Evolutionary conservation across 2,797 vertebrate species (phyloP).

Genomic region (Buceros bicornis): DNA sequence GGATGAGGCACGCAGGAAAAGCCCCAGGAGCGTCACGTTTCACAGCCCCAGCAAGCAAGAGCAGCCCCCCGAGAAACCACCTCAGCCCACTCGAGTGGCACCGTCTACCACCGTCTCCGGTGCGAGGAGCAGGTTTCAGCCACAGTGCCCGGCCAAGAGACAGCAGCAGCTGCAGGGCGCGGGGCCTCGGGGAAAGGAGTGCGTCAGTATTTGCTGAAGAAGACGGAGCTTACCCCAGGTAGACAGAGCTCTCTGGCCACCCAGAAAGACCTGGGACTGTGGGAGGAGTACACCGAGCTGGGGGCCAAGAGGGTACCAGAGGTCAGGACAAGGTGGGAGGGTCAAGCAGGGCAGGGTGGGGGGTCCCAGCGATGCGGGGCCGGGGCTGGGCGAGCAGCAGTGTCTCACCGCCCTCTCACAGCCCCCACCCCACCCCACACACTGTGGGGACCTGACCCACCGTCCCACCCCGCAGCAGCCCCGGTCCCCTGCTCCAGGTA

Average conservation of each 20-base stretch:
- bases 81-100: accelerated
- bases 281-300: neutral
- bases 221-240: neutral
- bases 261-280: neutral
- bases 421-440: neutral
- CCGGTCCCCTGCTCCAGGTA: neutral
- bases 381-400: accelerated
- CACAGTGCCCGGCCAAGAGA: accelerated
- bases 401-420: neutral
- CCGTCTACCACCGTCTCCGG: neutral
- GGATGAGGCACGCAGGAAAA: neutral
- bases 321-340: neutral
- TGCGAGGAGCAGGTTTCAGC: neutral
- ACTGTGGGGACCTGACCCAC: neutral
- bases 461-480: neutral
- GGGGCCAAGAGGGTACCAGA: accelerated
- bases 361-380: neutral
- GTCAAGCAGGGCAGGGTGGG: accelerated
- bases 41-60: neutral
- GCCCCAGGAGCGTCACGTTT: neutral
- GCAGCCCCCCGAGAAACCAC: neutral
- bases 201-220: neutral
- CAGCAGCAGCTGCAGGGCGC: neutral
- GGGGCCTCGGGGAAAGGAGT: neutral
- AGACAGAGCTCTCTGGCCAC: neutral